phyloP scores from a whole-genome alignment of 2,797 vertebrate species.

The Leucoraja ocellata region DNA sequence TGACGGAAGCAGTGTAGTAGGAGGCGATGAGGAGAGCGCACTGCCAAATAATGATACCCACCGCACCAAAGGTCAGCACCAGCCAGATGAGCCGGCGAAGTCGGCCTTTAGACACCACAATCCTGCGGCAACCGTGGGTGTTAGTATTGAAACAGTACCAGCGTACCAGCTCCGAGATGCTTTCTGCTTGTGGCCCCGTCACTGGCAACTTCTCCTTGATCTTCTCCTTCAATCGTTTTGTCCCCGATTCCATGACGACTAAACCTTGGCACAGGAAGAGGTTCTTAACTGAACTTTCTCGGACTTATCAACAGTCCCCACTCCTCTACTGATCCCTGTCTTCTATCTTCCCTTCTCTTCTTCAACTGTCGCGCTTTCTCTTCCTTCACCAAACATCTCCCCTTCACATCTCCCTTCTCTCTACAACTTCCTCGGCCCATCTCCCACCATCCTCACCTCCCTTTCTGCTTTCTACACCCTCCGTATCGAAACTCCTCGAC shows the following conservation, averaged over 20 bases:
- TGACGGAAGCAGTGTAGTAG: constrained; percentile 63
- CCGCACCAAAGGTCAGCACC: constrained; percentile 57
- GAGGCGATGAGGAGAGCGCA: constrained; percentile 59
- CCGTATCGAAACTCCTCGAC: neutral
- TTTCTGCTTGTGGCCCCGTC: constrained; percentile 62
- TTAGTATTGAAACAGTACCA: constrained; percentile 72
- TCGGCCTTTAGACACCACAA: constrained; percentile 65
- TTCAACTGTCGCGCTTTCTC: neutral
- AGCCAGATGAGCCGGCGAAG: constrained; percentile 62
- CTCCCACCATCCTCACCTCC: too few relatives aligned
- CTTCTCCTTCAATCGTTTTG: constrained; percentile 54
- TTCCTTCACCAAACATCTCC: neutral
- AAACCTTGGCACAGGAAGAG: neutral
- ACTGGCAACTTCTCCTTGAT: constrained; percentile 61
- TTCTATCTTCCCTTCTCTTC: too few relatives aligned
- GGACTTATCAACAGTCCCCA: too few relatives aligned
- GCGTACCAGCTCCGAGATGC: constrained; percentile 60
- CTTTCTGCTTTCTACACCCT: neutral
- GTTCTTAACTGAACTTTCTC: neutral
- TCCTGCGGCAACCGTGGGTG: constrained; percentile 68
- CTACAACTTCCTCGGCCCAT: neutral
- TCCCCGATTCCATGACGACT: constrained; percentile 51
- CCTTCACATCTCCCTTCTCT: neutral
- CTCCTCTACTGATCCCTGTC: too few relatives aligned
- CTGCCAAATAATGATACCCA: constrained; percentile 66